phyloP scores from a whole-genome alignment of 2,888 invertebrate genomes.

The Lottia gigantea region DNA sequence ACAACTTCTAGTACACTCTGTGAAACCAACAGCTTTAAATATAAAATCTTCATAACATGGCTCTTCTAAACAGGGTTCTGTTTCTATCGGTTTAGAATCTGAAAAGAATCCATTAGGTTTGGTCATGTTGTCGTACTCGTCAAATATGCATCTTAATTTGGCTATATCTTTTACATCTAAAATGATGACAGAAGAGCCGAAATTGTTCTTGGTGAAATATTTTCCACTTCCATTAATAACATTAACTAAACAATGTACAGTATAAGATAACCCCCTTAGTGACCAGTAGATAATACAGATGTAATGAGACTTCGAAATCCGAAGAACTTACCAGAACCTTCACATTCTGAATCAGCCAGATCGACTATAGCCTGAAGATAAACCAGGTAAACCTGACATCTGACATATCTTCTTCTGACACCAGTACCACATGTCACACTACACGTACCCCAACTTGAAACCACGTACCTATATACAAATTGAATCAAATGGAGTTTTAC shows the following conservation, averaged over 20 bases:
- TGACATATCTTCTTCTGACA: slow-evolving; percentile 84
- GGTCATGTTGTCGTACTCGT: no score
- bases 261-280: no score
- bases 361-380: slow-evolving; percentile 89
- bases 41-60: slow-evolving; percentile 56
- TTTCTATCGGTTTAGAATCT: slow-evolving; percentile 80
- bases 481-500: no score
- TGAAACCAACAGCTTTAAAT: slow-evolving; percentile 53
- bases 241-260: no score
- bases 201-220: no score
- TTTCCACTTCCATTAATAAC: no score
- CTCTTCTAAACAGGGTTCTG: slow-evolving; percentile 76
- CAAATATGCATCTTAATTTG: no score
- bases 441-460: slow-evolving; percentile 93
- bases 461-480: slow-evolving; percentile 79
- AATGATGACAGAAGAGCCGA: no score
- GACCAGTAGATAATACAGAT: no score
- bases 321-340: slow-evolving; percentile 71
- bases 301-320: no score
- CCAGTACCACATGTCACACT: slow-evolving; percentile 93
- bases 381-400: slow-evolving; percentile 89
- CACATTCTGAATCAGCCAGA: slow-evolving; percentile 87
- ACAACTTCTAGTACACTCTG: slow-evolving; percentile 92
- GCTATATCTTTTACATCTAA: no score
- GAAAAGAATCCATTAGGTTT: slow-evolving; percentile 10